phyloP scores from a whole-genome alignment of 2,888 invertebrate species.

The Diaperis boleti region DNA sequence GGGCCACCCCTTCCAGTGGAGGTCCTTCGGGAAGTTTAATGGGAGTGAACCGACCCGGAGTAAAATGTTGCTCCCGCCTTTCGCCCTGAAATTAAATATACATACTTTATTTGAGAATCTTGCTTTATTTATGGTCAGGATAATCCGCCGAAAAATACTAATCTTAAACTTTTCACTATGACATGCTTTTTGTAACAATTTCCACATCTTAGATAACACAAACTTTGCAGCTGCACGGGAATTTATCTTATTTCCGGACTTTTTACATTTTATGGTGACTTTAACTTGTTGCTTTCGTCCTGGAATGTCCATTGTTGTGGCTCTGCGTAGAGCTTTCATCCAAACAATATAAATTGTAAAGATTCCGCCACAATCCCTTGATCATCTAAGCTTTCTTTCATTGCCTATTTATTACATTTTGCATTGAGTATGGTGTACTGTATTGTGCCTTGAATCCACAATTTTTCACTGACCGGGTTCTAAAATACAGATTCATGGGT shows the following conservation, averaged over 20 bases:
- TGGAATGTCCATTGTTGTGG: not conserved
- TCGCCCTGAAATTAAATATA: slow-evolving; percentile 68
- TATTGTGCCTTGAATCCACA: slow-evolving; percentile 16
- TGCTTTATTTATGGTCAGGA: slow-evolving; percentile 31
- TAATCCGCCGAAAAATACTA: slow-evolving; percentile 23
- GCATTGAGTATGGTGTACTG: not conserved
- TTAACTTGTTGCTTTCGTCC: slow-evolving; percentile 20
- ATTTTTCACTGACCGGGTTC: slow-evolving; percentile 43
- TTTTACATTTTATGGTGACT: slow-evolving; percentile 28
- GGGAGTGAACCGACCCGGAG: slow-evolving; percentile 79
- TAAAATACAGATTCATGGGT: slow-evolving; percentile 41
- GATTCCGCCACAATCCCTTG: too few relatives aligned
- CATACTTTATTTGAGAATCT: slow-evolving; percentile 35
- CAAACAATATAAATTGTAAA: too few relatives aligned
- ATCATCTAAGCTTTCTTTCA: not conserved
- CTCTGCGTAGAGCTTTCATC: not conserved
- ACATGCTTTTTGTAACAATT: not conserved
- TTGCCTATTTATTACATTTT: not conserved
- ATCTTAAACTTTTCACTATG: not conserved
- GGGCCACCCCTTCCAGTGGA: slow-evolving; percentile 76
- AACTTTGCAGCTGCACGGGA: slow-evolving; percentile 13
- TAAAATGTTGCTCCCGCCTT: slow-evolving; percentile 75
- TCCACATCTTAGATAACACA: slow-evolving; percentile 7
- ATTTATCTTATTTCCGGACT: slow-evolving; percentile 29
- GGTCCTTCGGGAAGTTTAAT: slow-evolving; percentile 79